Percentiles rank a stretch among this genome's conserved stretches.
Evolutionary conservation across 2,113 vertebrate species (phyloP).

Genomic region (Xerus inauris): DNA sequence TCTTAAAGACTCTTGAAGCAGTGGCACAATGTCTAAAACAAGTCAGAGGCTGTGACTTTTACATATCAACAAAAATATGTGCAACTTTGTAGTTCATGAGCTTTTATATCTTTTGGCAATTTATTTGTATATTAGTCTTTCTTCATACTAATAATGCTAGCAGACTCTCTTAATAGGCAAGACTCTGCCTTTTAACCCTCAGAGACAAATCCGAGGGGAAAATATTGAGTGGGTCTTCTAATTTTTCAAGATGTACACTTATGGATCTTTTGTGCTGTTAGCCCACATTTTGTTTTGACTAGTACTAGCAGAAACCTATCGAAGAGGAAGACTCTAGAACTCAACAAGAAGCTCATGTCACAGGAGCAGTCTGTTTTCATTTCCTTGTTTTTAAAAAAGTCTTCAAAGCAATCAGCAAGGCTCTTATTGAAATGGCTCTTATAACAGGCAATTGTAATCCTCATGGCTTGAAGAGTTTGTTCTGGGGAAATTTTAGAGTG

Average conservation of each 20-base stretch:
- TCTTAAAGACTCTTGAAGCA: neutral
- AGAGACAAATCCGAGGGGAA: neutral
- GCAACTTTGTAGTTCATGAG: neutral
- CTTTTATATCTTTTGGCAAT: neutral
- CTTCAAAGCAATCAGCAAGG: slow-evolving; percentile 15
- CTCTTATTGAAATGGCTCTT: slow-evolving; percentile 18
- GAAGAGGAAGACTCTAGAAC: neutral
- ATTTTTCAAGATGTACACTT: slow-evolving; percentile 1
- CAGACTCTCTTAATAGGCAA: neutral
- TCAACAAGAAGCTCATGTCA: neutral
- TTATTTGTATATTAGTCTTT: neutral
- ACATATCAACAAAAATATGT: neutral
- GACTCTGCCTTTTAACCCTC: neutral
- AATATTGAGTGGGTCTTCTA: neutral
- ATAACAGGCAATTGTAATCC: neutral
- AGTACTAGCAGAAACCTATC: neutral
- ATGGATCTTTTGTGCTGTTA: neutral
- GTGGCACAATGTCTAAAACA: neutral
- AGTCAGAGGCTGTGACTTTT: neutral
- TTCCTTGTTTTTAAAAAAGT: neutral
- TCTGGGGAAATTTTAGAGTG: slow-evolving; percentile 37
- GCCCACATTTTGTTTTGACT: slow-evolving; percentile 1
- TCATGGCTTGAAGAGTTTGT: slow-evolving; percentile 39
- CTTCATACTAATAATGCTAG: neutral
- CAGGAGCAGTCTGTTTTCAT: neutral